Evolutionary conservation across 2,888 invertebrate genomes (phyloP), one percentile per base, ranked within the genome.

Genomic region (Drosophila testacea): DNA sequence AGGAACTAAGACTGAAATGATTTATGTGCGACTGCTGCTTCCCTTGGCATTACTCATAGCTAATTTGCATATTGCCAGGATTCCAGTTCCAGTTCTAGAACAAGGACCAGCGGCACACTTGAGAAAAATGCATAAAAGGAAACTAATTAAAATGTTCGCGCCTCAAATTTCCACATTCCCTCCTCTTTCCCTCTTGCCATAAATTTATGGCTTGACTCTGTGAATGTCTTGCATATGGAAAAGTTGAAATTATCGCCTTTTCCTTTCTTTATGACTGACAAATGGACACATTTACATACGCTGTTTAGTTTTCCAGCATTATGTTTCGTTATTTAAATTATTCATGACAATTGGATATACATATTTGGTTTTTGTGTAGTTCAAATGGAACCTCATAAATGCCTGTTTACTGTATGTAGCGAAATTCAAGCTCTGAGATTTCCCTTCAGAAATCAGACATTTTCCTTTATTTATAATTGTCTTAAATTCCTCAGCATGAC

Each of bases 141-240:
- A 90, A 84, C 90, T 91, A 91, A 91, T 91, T 91, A 91, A 91
- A 90, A 89, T 85, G 90, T 90, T 91, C 83, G 91, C 86, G 89
- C 91, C 86, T 85, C 89, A 70, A 87, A 84, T 85, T 89, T 85
- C 84, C 68, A 60, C 63, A 48, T 16, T n/a, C 22, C 50, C 42
- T 63, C 44, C 50, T 56, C 65, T 81, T 34, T 6, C 34, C 16
- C 34, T 36, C 36, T 27, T 11, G 50, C 36, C 4, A n/a, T 50
- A n/a, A 71, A 89, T 82, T 85, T 87, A 75, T 79, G 65, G 44
- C 77, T 28, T 39, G 27, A 27, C 46, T 22, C 59, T 61, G 65
- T 67, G 68, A 88, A 87, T 89, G 88, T 76, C 77, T 79, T 74
- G 69, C 86, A 86, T 83, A 81, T 89, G 87, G 79, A 59, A 50